Evolutionary conservation across 2,888 invertebrate species (phyloP).

Genomic region (Sclerodermus sp.): DNA sequence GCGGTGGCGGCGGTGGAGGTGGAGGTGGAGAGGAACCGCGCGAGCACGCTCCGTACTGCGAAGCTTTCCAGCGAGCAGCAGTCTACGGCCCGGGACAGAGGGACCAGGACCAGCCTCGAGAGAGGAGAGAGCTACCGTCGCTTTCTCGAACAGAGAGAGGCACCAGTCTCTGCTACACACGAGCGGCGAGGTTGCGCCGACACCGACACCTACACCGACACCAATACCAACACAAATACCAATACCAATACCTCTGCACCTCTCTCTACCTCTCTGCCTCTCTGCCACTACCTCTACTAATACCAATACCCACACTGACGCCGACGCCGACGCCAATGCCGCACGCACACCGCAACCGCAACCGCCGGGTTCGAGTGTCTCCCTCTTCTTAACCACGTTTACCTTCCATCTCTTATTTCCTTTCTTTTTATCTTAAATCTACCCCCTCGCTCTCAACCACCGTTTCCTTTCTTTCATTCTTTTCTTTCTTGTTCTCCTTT

Average conservation of each 20-base stretch:
- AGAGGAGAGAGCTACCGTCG: neutral
- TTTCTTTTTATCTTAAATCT: too few relatives aligned
- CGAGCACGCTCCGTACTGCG: conserved; percentile 44
- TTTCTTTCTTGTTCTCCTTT: too few relatives aligned
- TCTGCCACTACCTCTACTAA: too few relatives aligned
- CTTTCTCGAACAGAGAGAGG: too few relatives aligned
- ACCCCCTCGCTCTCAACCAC: too few relatives aligned
- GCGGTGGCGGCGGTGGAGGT: conserved; percentile 11
- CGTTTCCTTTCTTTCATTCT: too few relatives aligned
- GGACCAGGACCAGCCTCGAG: conserved; percentile 45
- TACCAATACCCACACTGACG: too few relatives aligned
- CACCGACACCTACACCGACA: conserved; percentile 6
- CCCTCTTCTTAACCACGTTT: too few relatives aligned
- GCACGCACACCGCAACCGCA: conserved; percentile 5
- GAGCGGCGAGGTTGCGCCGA: too few relatives aligned
- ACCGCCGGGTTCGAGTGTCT: neutral
- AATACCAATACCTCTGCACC: neutral
- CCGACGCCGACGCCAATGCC: conserved; percentile 8
- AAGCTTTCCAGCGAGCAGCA: conserved; percentile 50
- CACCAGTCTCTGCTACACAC: too few relatives aligned
- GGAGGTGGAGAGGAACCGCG: conserved; percentile 22
- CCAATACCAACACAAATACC: conserved; percentile 1
- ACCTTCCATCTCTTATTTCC: too few relatives aligned
- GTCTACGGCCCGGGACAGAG: conserved; percentile 55
- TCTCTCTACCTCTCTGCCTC: too few relatives aligned